Evolutionary conservation across 2,888 invertebrate species (phyloP), one percentile per base, ranked within the genome.

Genomic region (Pediacus dermestoides): DNA sequence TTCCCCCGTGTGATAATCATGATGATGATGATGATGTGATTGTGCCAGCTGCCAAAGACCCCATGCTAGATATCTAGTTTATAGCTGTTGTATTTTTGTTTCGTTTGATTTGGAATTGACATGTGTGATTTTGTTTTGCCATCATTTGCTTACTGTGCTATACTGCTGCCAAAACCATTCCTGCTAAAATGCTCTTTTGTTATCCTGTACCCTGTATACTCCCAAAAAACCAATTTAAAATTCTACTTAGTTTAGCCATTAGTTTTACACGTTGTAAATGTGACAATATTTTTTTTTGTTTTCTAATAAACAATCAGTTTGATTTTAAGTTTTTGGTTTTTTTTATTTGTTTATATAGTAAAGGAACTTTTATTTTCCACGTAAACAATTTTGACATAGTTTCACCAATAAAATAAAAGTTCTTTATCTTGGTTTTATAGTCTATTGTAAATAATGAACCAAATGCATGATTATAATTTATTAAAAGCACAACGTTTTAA

Each of bases 231-330:
- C n/a, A n/a, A n/a, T n/a, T n/a, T n/a, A n/a, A n/a, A n/a, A n/a
- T n/a, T n/a, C n/a, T n/a, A n/a, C n/a, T n/a, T n/a, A n/a, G n/a
- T n/a, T n/a, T n/a, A n/a, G n/a, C n/a, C n/a, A n/a, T n/a, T n/a
- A n/a, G n/a, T n/a, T n/a, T n/a, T n/a, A n/a, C n/a, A n/a, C n/a
- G 6, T 18, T 18, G 21, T 18, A 18, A 18, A 6, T 18, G 21
- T 18, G 21, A 18, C n/a, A 18, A 18, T 18, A n/a, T 18, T 18
- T 18, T 6, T 18, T 18, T 18, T 18, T 18, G n/a, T n/a, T 37
- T 37, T 41, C 34, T 28, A 21, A 42, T 36, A 33, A 27, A 39
- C 37, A 46, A 46, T 46, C 42, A 46, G 42, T 34, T 42, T 42
- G 39, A 33, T 33, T 12, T 15, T 42, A 36, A 34, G 22, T 45